Percentiles rank a stretch among this genome's conserved stretches.
phyloP scores from a whole-genome alignment of 2,797 vertebrate genomes.

The Cheirogaleus major region DNA sequence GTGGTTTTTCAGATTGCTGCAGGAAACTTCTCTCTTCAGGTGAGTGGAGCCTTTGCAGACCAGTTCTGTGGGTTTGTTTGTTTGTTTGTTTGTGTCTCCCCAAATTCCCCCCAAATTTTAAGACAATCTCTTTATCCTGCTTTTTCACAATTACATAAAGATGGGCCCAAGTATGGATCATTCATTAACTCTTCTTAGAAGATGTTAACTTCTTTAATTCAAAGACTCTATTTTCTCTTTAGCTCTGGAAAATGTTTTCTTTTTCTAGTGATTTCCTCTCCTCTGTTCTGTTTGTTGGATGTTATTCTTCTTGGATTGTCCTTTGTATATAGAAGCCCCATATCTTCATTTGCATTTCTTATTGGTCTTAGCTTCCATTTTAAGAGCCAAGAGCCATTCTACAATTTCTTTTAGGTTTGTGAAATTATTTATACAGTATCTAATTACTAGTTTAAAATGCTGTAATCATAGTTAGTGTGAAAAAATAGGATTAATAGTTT shows the following conservation, averaged over 20 bases:
- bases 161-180: neutral
- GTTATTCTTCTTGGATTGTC: neutral
- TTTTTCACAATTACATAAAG: neutral
- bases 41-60: constrained; percentile 75
- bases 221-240: neutral
- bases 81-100: neutral
- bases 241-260: neutral
- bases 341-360: neutral
- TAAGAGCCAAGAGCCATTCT: neutral
- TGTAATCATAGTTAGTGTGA: neutral
- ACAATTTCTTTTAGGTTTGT: neutral
- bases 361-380: neutral
- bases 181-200: constrained; percentile 30
- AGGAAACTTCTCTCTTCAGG: constrained; percentile 98
- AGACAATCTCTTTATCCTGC: neutral
- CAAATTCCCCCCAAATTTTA: neutral
- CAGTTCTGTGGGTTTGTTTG: neutral
- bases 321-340: neutral
- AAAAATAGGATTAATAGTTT: neutral
- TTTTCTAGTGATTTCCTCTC: constrained; percentile 9
- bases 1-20: constrained; percentile 99
- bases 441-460: constrained; percentile 35
- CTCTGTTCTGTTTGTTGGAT: neutral
- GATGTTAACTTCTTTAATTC: constrained; percentile 11
- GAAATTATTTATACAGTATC: constrained; percentile 12